These are phyloP conservation scores for Myodes glareolus DNA, from an alignment of 2,113 vertebrate species.

Conservation along the genomic window DNA sequence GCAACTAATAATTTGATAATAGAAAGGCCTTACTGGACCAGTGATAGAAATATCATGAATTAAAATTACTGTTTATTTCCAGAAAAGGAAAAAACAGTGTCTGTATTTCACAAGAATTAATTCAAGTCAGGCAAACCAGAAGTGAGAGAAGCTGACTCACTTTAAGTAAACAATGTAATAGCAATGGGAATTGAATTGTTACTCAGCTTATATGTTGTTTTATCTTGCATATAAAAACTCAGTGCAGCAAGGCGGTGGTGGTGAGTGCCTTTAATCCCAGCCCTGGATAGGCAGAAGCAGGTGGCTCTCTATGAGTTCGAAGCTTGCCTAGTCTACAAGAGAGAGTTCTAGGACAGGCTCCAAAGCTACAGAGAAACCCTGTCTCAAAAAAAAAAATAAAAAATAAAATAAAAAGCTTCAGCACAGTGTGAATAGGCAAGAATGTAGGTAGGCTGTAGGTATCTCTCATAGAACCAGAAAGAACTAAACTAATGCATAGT, in stretches of 20 bases:
- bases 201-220: neutral
- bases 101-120: neutral
- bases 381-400: too few species aligned
- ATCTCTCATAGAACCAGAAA: neutral
- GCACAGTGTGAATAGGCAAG: neutral
- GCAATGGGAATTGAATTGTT: neutral
- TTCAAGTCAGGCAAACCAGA: neutral
- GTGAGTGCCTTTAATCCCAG: too few species aligned
- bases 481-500: neutral
- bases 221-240: neutral
- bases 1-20: neutral
- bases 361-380: too few species aligned
- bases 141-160: neutral
- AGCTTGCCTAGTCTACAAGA: too few species aligned
- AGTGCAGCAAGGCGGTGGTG: neutral
- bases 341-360: too few species aligned
- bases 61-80: neutral
- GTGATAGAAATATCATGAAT: neutral
- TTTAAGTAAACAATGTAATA: neutral
- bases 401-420: too few species aligned
- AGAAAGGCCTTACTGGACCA: neutral
- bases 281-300: fast-evolving
- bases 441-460: neutral
- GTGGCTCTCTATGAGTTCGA: too few species aligned
- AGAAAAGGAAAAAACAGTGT: neutral